Percentiles rank a stretch among this genome's conserved stretches.
These are phyloP conservation scores for Galeopsomyia nigrocyanea DNA, from an alignment of 2,888 invertebrate genomes.

Conservation along the genomic window DNA sequence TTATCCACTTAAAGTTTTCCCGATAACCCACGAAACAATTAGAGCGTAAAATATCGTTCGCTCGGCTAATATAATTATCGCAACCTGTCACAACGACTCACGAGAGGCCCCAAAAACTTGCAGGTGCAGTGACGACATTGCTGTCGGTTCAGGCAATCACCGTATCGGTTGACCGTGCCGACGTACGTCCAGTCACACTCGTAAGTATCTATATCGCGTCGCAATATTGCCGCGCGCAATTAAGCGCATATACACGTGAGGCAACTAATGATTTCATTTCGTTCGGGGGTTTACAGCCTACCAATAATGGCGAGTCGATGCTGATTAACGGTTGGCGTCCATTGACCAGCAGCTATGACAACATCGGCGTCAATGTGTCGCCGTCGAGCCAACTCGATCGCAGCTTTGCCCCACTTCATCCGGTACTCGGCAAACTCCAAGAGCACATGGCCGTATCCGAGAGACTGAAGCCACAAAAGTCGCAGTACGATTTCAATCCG, in stretches of 20 bases:
- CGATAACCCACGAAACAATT: too few relatives aligned
- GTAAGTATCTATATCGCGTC: conserved; percentile 33
- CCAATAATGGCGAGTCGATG: conserved; percentile 57
- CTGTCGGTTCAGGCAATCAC: conserved; percentile 59
- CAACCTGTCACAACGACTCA: not conserved
- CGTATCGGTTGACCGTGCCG: conserved; percentile 61
- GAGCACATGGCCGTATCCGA: conserved; percentile 62
- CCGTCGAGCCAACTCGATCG: conserved; percentile 55
- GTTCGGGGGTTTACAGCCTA: conserved; percentile 5
- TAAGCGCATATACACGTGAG: not conserved
- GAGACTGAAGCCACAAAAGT: conserved; percentile 57
- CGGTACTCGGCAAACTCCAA: conserved; percentile 61
- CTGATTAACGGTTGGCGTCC: conserved; percentile 65
- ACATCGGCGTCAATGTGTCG: conserved; percentile 58
- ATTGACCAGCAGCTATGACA: conserved; percentile 60
- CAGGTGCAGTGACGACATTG: conserved; percentile 58
- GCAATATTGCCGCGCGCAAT: conserved; percentile 4
- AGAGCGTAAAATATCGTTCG: too few relatives aligned
- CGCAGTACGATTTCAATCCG: conserved; percentile 55
- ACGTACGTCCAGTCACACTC: conserved; percentile 55
- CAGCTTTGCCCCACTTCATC: conserved; percentile 55
- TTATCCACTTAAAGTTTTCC: too few relatives aligned
- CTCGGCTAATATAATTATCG: too few relatives aligned
- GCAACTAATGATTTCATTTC: not conserved
- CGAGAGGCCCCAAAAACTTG: conserved; percentile 25